These are phyloP conservation scores for Aurelia aurita DNA, from an alignment of 30 jellyfish, hydroid and myxozoan species.

Conservation along the genomic window DNA sequence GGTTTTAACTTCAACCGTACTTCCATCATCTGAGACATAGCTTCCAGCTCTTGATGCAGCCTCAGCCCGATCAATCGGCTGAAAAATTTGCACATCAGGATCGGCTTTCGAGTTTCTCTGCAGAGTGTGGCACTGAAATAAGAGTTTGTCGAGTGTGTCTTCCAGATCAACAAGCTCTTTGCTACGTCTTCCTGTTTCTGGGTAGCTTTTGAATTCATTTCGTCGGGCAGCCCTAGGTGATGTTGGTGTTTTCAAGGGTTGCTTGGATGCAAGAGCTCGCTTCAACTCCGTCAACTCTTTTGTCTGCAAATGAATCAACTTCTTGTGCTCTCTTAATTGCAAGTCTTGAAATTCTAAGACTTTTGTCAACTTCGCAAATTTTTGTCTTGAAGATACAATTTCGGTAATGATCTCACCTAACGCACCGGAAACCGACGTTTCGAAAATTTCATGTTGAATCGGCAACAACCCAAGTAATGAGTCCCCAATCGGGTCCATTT, in stretches of 20 bases:
- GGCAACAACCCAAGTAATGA: constrained; percentile 88
- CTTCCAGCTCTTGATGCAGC: constrained; percentile 50
- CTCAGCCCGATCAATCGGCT: constrained; percentile 60
- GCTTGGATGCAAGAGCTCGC: not conserved
- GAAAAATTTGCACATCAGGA: constrained; percentile 57
- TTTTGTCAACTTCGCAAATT: constrained; percentile 69
- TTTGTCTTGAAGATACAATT: constrained; percentile 85
- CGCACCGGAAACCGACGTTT: constrained; percentile 75
- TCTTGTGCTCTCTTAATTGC: constrained; percentile 79
- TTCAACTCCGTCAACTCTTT: constrained; percentile 40
- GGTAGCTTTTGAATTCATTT: constrained; percentile 53
- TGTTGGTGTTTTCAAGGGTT: constrained; percentile 15
- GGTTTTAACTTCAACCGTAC: constrained; percentile 52
- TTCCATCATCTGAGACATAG: constrained; percentile 48
- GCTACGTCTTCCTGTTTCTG: constrained; percentile 80
- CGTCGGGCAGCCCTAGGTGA: constrained; percentile 59
- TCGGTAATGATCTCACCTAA: constrained; percentile 93
- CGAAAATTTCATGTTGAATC: constrained; percentile 56
- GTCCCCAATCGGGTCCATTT: constrained; percentile 85
- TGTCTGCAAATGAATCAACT: constrained; percentile 68
- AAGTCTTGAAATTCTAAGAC: constrained; percentile 76
- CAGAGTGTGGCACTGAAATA: constrained; percentile 83
- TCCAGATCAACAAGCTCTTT: constrained; percentile 84
- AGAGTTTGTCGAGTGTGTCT: constrained; percentile 83
- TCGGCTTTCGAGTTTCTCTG: constrained; percentile 69